Evolutionary conservation across 1,140 invertebrate genomes (phyloP), one percentile per base, ranked within the genome.

Genomic region (Musca vetustissima): DNA sequence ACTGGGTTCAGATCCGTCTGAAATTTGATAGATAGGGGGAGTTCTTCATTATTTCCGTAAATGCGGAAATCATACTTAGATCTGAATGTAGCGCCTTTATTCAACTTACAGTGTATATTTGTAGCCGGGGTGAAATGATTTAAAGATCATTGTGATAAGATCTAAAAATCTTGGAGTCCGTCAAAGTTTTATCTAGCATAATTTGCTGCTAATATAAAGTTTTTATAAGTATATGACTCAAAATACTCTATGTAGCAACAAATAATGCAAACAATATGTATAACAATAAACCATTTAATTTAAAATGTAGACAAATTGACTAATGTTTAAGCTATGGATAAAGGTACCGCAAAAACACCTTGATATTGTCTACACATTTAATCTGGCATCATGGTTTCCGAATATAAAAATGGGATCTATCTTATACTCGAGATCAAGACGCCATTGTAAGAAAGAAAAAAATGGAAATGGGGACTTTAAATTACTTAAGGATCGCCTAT

Each of bases 51-150:
- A n/a, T n/a, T n/a, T n/a, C n/a, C n/a, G n/a, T n/a, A n/a, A n/a
- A n/a, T n/a, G n/a, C n/a, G n/a, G n/a, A n/a, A n/a, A n/a, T n/a
- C n/a, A n/a, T n/a, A n/a, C n/a, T n/a, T n/a, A n/a, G n/a, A n/a
- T n/a, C n/a, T n/a, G n/a, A n/a, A n/a, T n/a, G n/a, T n/a, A n/a
- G n/a, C n/a, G n/a, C n/a, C n/a, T n/a, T n/a, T n/a, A n/a, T n/a
- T n/a, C n/a, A n/a, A n/a, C n/a, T n/a, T n/a, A n/a, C n/a, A n/a
- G n/a, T n/a, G n/a, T n/a, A 28, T 59, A 15, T n/a, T 64, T 80
- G 80, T 82, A 49, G 77, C 73, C 77, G 78, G 80, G 80, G 80
- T 82, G 80, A 82, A 82, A 82, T 82, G 72, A 80, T 82, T 69
- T 66, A 69, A 66, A 52, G 67, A 66, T 55, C 69, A 71, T 70